Base-by-base conservation (phyloP, 2,797 vertebrate genomes). In the Xenops minutus region DNA sequence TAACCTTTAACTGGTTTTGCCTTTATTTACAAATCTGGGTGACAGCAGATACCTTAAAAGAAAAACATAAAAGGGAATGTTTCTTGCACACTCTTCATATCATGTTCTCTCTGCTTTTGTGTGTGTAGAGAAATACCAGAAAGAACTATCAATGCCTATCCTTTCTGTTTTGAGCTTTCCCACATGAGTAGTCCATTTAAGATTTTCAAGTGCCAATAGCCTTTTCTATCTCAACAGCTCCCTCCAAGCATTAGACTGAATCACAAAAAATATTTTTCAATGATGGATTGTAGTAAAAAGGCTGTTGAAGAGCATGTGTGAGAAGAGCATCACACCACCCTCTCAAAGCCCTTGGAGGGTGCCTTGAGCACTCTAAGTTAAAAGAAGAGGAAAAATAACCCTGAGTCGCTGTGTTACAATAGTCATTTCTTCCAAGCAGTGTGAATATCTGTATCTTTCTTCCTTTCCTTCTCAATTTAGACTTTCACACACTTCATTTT, bases 351-450 rank as follows among this genome's bases (percentile, higher is more conserved):
- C 52, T 92, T 94, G 68, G 84, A 93, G 85, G 26, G 56, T 94
- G 67, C 92, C 88, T 93, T 94, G 59, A 89, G 81, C 89, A 85
- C 81, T 76, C 69, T 59, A 86, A 93, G 68, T 91, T 95, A 79
- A 91, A 89, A 96, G 91, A 67, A 55, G 90, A 95, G 54, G 80
- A 83, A 90, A 95, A 93, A 82, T 66, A 93, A 82, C 89, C 82
- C 82, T 55, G 32, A 92, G 41, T 37, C 32, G 62, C 58, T 93
- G 49, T 91, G 52, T 92, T 92, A 63, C 22, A 64, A 66, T 16
- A 94, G 66, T 48, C 1, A 66, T 90, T 95, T 91, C 63, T 94
- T 96, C 72, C 56, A 90, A 79, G 67, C 14, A 71, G 13, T 30
- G 37, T 21, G 29, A 55, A 63, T 76, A 90, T 48, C 92, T 95